A percentile compares a stretch with the other conserved stretches of the same genome.
Evolutionary conservation across 1,140 invertebrate species (phyloP).

Genomic region (Atta colombica): DNA sequence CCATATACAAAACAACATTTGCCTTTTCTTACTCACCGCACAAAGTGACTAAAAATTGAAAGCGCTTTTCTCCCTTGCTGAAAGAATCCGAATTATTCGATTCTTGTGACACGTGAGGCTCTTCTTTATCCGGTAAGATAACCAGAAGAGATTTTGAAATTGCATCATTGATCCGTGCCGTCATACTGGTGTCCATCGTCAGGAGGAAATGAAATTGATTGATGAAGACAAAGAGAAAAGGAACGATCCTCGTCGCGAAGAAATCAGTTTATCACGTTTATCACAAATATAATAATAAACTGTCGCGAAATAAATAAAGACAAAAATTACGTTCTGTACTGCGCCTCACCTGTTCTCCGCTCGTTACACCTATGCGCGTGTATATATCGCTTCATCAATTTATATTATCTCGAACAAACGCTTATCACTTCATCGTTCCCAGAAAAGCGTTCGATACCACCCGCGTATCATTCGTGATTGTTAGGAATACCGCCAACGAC

Average conservation of each 20-base stretch:
- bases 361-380: neutral
- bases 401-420: constrained; percentile 46
- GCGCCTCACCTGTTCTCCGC: neutral
- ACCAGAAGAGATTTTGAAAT: constrained; percentile 16
- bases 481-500: neutral
- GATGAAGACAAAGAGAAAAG: neutral
- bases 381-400: constrained; percentile 33
- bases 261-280: neutral
- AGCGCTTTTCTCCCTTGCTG: constrained; percentile 10
- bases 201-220: neutral
- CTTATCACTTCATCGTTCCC: constrained; percentile 35
- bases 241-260: too few species aligned
- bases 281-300: neutral
- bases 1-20: neutral
- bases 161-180: neutral
- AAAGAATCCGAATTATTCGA: neutral
- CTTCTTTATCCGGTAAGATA: neutral
- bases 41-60: constrained; percentile 47
- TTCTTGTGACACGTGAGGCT: neutral
- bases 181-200: neutral
- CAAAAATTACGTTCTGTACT: neutral
- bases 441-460: neutral
- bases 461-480: neutral
- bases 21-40: constrained; percentile 23
- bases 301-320: neutral